phyloP scores from a whole-genome alignment of 2,888 invertebrate genomes.

The Augiades crinisus region DNA sequence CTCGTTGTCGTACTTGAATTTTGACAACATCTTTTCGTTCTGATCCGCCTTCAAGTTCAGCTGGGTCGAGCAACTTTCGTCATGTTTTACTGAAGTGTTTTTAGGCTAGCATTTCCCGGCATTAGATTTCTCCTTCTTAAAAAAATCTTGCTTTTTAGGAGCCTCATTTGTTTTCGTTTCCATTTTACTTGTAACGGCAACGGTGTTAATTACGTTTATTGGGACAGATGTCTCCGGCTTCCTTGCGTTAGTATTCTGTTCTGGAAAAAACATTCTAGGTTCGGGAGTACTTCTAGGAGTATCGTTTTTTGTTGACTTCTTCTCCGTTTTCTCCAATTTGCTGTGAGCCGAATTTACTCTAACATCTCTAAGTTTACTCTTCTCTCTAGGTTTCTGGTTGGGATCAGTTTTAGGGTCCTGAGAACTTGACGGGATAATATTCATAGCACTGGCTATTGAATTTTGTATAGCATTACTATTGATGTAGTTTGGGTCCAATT shows the following conservation, averaged over 20 bases:
- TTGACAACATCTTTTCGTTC: conserved; percentile 76
- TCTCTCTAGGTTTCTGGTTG: conserved; percentile 64
- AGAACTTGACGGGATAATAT: conserved; percentile 49
- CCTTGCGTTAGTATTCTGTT: conserved; percentile 54
- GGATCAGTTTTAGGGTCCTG: conserved; percentile 59
- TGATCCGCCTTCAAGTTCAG: conserved; percentile 65
- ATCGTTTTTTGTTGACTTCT: conserved; percentile 60
- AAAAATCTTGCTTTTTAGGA: conserved; percentile 76
- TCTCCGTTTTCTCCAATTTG: conserved; percentile 70
- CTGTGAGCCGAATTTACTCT: conserved; percentile 75
- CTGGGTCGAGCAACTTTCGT: conserved; percentile 65
- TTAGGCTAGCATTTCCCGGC: conserved; percentile 61
- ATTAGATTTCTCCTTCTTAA: conserved; percentile 74
- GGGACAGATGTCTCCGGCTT: conserved; percentile 73
- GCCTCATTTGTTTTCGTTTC: conserved; percentile 65
- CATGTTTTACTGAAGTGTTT: conserved; percentile 65
- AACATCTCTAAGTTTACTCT: conserved; percentile 72
- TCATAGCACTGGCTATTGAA: conserved; percentile 59
- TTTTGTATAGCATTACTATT: conserved; percentile 54
- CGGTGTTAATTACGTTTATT: conserved; percentile 71
- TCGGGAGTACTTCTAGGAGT: conserved; percentile 69
- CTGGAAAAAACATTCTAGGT: conserved; percentile 74
- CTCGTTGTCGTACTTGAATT: conserved; percentile 78
- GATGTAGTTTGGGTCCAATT: conserved; percentile 56
- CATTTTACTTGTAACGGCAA: conserved; percentile 56